Conservation (phyloP, 30 jellyfish, hydroid and myxozoan genomes). For the Aurelia sp. region DNA sequence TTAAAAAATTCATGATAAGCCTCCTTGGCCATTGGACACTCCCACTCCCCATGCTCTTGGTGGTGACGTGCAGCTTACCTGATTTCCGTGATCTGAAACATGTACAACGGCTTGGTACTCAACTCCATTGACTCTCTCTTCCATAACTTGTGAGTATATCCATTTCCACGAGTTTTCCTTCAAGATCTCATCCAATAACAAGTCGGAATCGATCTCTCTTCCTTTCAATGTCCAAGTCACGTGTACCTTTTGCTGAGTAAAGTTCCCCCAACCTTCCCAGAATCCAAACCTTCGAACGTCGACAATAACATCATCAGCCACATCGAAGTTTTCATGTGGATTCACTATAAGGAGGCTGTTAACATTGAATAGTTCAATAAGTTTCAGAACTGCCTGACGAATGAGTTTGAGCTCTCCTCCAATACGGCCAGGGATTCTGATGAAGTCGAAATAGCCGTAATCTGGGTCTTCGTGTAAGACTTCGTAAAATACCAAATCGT, state of each 20-base stretch:
- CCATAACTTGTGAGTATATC: constrained; percentile 79
- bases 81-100: constrained; percentile 26
- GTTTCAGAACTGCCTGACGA: constrained; percentile 68
- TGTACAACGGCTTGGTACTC: constrained; percentile 87
- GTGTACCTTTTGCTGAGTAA: constrained; percentile 11
- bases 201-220: constrained; percentile 34
- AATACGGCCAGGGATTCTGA: constrained; percentile 74
- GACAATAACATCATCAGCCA: constrained; percentile 33
- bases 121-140: constrained; percentile 41
- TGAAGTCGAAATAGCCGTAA: constrained; percentile 87
- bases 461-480: constrained; percentile 64
- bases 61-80: constrained; percentile 9
- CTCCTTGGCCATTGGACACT: no score
- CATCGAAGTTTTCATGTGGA: constrained; percentile 35
- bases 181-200: constrained; percentile 19
- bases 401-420: constrained; percentile 74
- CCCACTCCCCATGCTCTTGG: no score
- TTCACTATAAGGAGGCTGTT: constrained; percentile 76
- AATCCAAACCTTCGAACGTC: constrained; percentile 52
- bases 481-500: constrained; percentile 65
- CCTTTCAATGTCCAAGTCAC: constrained; percentile 68
- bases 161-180: constrained; percentile 60
- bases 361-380: constrained; percentile 63
- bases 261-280: constrained; percentile 13
- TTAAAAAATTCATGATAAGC: no score